phyloP scores from a whole-genome alignment of 2,888 invertebrate species.

The Thumatha senex region DNA sequence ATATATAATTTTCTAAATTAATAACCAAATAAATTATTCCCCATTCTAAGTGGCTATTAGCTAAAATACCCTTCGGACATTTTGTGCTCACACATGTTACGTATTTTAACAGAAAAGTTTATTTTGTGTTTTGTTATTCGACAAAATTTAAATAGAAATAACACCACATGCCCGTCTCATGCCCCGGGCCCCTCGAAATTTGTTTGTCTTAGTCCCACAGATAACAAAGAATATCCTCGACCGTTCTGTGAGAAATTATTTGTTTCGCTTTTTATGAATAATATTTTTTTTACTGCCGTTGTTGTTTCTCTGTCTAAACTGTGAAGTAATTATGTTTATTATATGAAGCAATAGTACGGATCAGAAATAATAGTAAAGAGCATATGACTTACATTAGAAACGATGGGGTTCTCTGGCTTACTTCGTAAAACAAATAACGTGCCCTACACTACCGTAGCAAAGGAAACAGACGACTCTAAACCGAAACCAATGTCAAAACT shows the following conservation, averaged over 20 bases:
- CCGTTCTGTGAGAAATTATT: conserved; percentile 40
- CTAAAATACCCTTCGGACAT: conserved; percentile 8
- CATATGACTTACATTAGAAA: too few species aligned
- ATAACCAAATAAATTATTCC: conserved; percentile 22
- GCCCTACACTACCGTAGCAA: too few species aligned
- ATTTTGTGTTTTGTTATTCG: conserved; percentile 53
- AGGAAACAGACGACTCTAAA: too few species aligned
- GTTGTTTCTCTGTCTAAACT: conserved; percentile 23
- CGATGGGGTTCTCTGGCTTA: too few species aligned
- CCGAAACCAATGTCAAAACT: too few species aligned
- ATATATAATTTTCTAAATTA: too few species aligned
- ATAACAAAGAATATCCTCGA: conserved; percentile 47
- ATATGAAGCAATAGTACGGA: not conserved
- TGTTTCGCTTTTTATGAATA: conserved; percentile 47
- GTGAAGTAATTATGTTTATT: conserved; percentile 15
- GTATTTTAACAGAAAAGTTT: conserved; percentile 52
- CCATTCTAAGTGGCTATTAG: conserved; percentile 19
- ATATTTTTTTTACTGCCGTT: conserved; percentile 11
- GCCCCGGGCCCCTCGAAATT: conserved; percentile 50
- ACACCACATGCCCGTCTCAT: conserved; percentile 55
- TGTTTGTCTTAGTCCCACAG: conserved; percentile 59
- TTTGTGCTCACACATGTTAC: conserved; percentile 45
- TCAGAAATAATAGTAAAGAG: too few species aligned
- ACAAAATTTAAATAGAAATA: conserved; percentile 59
- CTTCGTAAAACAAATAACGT: too few species aligned